Evolutionary conservation across 53 echinoderm and acorn worm genomes (phyloP), one percentile per base, ranked within the genome.

Genomic region (Holothuria leucospilota): DNA sequence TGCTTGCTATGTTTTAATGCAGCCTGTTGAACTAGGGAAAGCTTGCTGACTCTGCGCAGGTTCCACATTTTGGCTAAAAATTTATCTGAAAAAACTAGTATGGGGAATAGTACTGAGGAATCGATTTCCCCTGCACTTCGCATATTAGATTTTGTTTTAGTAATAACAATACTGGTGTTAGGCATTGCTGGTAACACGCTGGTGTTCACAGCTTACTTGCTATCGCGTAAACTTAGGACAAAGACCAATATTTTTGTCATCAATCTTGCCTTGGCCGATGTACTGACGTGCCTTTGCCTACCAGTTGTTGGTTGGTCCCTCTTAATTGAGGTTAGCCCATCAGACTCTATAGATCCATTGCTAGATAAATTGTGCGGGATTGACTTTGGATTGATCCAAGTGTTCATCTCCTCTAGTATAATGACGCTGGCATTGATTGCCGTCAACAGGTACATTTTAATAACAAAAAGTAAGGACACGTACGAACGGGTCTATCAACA

Each of bases 381-480:
- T n/a, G 77, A 49, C 16, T 41, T 78, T 20, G 78, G 51, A n/a
- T 28, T 78, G 59, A 78, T 58, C 5, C 78, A 78, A 20, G 58
- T 52, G 51, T 78, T 78, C 29, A 78, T 78, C 59, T 52, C 53
- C 23, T 56, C 53, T 29, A 78, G 78, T 27, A 29, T 78, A 20
- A 26, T 78, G 46, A 78, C 78, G 25, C 24, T 78, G 59, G 28
- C 78, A 30, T 29, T 78, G 7, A 78, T 78, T n/a, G 78, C 78
- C 29, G 1, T 78, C 20, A 78, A 78, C 27, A 52, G 78, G 6
- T 78, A 58, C 53, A 78, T 78, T 52, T 28, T 78, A 12, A 78
- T 78, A 21, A 53, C 60, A 10, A 23, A 58, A 14, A 24, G 59
- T 15, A 59, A 27, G 29, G 78, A 78, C 8, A n/a, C 58, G 4